Base-by-base conservation (phyloP, 2,888 invertebrate species). In the Aricia artaxerxes region DNA sequence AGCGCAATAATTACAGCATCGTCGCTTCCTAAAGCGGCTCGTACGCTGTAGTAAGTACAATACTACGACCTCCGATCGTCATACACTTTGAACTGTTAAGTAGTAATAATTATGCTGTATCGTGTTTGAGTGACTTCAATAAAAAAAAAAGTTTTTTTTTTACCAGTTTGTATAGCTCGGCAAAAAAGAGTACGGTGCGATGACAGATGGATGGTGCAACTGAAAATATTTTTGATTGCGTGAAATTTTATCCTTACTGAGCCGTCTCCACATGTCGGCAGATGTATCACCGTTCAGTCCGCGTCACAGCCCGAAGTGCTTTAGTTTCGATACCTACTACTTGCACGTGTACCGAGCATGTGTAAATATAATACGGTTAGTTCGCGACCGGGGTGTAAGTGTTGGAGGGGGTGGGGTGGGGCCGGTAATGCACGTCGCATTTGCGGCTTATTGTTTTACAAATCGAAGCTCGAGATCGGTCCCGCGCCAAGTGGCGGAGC, bases 371-470 rank as follows among this genome's bases (percentile, higher is more conserved):
- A 53, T 38, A 60, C 73, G 60, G 73, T 73, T 73, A n/a, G 57
- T 73, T 57, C 53, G 40, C n/a, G 60, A 13, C 60, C 73, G 64
- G 72, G 72, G 53, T 40, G 49, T 77, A 78, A 53, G 77, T 78
- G 79, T 57, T 75, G 60, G 77, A 61, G 24, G 35, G 9, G 76
- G 57, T 16, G 0, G 57, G 73, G 44, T 73, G 77, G 60, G 77
- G 31, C 75, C 61, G 60, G 81, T 83, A 84, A 84, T 83, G 85
- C 83, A 82, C 81, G 81, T 82, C 81, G 80, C 83, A 82, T 83
- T 84, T 82, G 83, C 82, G 78, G 61, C 81, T 80, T 83, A 84
- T 85, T 85, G 84, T 85, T 84, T 84, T 83, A 69, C 69, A 83
- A 82, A 84, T 83, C 84, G 83, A 82, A 81, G 82, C 83, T 83